A percentile compares a stretch with the other conserved stretches of the same genome.
Conservation (phyloP, 2,113 vertebrate genomes). For the Catharus fuscescens region DNA sequence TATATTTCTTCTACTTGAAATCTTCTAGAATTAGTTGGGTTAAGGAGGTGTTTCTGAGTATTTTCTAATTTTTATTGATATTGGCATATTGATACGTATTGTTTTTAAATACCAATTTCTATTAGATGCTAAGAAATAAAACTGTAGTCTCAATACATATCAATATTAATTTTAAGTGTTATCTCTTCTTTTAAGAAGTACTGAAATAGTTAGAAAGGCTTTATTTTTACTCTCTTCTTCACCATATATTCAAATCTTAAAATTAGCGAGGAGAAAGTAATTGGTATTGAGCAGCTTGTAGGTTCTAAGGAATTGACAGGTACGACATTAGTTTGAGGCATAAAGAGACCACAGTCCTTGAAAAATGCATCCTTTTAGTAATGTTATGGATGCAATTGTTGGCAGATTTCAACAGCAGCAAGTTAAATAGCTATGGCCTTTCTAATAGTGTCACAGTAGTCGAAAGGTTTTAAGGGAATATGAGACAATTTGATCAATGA, state of each 20-base stretch:
- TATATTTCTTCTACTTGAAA: not conserved
- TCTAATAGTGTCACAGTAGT: slow-evolving; percentile 49
- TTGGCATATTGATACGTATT: not conserved
- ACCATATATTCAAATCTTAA: not conserved
- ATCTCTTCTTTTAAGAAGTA: not conserved
- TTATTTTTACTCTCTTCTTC: not conserved
- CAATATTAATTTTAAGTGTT: not conserved
- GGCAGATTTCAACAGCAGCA: not conserved
- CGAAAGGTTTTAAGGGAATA: slow-evolving; percentile 47
- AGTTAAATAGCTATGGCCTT: slow-evolving; percentile 37
- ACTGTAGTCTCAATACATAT: not conserved
- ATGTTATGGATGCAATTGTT: slow-evolving; percentile 1
- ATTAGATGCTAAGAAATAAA: not conserved
- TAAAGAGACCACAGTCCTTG: not conserved
- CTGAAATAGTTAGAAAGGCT: not conserved
- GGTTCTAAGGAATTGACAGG: not conserved
- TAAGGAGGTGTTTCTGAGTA: not conserved
- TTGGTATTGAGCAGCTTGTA: not conserved
- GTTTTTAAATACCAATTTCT: not conserved
- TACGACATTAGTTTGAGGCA: not conserved
- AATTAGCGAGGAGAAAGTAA: not conserved
- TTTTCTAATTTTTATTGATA: not conserved
- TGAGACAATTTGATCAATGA: slow-evolving; percentile 58
- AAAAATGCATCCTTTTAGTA: slow-evolving; percentile 18
- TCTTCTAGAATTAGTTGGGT: not conserved